Conservation (phyloP, 1,140 invertebrate genomes). For the Ips nitidus region DNA sequence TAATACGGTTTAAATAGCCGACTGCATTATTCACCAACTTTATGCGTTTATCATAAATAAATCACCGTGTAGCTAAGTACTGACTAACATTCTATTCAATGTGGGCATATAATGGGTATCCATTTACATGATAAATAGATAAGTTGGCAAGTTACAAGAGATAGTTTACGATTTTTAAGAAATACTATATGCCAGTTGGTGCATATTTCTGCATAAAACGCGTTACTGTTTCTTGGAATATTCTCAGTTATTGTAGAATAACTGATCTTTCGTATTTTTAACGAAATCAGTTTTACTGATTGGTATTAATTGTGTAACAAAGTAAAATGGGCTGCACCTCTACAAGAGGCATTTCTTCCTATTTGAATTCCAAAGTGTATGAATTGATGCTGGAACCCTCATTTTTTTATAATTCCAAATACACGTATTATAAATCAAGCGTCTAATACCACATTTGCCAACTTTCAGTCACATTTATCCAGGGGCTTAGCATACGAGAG, state of each 20-base stretch:
- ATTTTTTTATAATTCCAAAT: no score
- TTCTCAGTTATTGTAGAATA: background rate
- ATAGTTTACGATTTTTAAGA: constrained; percentile 29
- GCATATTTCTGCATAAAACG: constrained; percentile 24
- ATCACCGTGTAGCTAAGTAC: constrained; percentile 11
- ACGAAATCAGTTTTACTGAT: no score
- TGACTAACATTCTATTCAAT: constrained; percentile 13
- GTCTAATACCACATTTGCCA: no score
- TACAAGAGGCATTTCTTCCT: no score
- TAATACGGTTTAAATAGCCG: background rate
- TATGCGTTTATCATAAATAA: constrained; percentile 13
- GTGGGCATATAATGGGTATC: constrained; percentile 22
- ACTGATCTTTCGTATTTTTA: background rate
- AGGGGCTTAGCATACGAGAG: no score
- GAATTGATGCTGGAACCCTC: no score
- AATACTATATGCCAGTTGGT: constrained; percentile 22
- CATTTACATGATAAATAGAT: constrained; percentile 35
- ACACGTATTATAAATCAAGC: no score
- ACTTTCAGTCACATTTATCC: no score
- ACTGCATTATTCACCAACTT: constrained; percentile 18
- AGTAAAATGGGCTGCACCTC: no score
- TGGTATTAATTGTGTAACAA: no score
- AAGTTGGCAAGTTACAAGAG: constrained; percentile 17
- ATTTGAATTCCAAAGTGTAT: no score
- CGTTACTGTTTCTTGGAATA: constrained; percentile 10